Base-by-base conservation (phyloP, 2,113 vertebrate species). In the Phrynosoma platyrhinos region DNA sequence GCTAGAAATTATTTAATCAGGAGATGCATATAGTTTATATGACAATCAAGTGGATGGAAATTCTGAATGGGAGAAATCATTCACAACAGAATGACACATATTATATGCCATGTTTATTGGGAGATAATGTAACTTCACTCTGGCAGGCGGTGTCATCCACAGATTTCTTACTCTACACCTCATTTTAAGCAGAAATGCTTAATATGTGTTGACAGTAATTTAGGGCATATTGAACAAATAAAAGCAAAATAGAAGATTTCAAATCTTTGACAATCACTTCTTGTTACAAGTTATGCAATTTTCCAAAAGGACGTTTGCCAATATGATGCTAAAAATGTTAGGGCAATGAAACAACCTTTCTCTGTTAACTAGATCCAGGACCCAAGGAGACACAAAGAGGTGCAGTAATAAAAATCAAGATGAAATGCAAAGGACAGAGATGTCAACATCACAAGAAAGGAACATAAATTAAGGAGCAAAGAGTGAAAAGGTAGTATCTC, bases 1-100 rank as follows among this genome's bases (percentile, higher is more conserved):
- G 32, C 85, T 75, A 32, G 86, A 90, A 94, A 93, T 94, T 95
- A 89, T 95, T 95, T 95, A 94, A 92, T 93, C 8, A 0, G 27
- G 84, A 90, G 92, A 93, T 90, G 92, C 88, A 86, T 91, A 93
- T 85, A 76, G 89, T 94, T 92, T 89, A 85, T 89, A 68, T 0
- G 0, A 90, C 91, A 94, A 92, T 85, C 64, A 90, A 92, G 82
- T 82, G 88, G 92, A 92, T 87, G 90, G 94, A 90, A 90, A 92
- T 88, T 91, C 93, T 80, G 88, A 92, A 92, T 80, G 40, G 74
- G 79, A 92, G 89, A 85, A 94, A 88, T 85, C 82, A 87, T 76
- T 94, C 86, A 55, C 86, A 85, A 91, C 66, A 72, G 87, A 92
- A 91, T 88, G 89, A 82, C 89, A 89, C 0, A 0, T 47, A 21